A percentile compares a stretch with the other conserved stretches of the same genome.
Conservation (phyloP, 2,113 vertebrate genomes). For the Pampusana beccarii region DNA sequence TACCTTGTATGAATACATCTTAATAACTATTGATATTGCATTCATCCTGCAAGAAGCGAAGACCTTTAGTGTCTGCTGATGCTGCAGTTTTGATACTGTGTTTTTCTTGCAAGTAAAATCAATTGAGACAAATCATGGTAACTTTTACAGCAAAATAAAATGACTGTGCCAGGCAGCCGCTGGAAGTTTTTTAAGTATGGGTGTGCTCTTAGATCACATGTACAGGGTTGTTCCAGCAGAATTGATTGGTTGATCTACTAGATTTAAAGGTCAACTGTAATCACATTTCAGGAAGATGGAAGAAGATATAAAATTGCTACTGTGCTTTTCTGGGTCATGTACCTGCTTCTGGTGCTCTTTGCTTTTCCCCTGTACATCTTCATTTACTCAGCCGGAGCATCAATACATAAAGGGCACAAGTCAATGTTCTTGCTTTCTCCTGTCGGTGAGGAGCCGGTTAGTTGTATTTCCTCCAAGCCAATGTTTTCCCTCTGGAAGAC, state of each 20-base stretch:
- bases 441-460: conserved; percentile 16
- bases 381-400: conserved; percentile 45
- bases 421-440: conserved; percentile 14
- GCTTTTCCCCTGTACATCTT: conserved; percentile 32
- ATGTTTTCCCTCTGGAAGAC: neutral
- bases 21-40: conserved; percentile 81
- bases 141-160: conserved; percentile 65
- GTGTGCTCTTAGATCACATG: neutral
- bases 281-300: conserved; percentile 63
- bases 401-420: conserved; percentile 59
- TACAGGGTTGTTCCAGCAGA: neutral
- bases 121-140: conserved; percentile 73
- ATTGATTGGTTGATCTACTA: conserved; percentile 63
- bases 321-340: neutral
- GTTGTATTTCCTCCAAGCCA: conserved; percentile 10
- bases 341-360: conserved; percentile 7
- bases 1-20: conserved; percentile 71
- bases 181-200: neutral
- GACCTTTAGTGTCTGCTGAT: conserved; percentile 78
- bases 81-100: conserved; percentile 69
- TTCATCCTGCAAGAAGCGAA: conserved; percentile 75
- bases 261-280: conserved; percentile 75
- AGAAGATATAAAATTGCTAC: conserved; percentile 33
- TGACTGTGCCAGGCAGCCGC: neutral
- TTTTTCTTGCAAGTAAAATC: conserved; percentile 78